Evolutionary conservation across 2,888 invertebrate genomes (phyloP).

Genomic region (Congeria kusceri): DNA sequence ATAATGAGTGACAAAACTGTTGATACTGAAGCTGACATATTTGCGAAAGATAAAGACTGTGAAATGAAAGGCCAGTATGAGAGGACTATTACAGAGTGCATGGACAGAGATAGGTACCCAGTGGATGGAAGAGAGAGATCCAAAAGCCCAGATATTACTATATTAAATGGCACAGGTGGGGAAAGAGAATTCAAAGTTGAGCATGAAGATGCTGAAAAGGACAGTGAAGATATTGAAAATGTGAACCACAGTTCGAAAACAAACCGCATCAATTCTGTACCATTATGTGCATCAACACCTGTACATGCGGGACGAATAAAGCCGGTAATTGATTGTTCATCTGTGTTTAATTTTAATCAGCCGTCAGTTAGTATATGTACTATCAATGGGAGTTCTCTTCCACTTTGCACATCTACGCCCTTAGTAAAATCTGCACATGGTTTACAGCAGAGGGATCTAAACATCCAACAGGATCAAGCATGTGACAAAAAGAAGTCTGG

Average conservation of each 20-base stretch:
- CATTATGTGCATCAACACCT: constrained; percentile 41
- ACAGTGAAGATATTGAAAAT: not conserved
- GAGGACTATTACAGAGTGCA: not conserved
- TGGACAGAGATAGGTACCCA: not conserved
- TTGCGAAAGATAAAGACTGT: too few species aligned
- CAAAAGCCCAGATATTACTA: not conserved
- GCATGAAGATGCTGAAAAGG: not conserved
- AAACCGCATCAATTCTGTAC: not conserved
- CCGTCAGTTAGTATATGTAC: not conserved
- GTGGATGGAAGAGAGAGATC: constrained; percentile 5
- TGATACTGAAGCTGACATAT: too few species aligned
- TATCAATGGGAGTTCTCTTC: constrained; percentile 24
- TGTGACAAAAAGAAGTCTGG: constrained; percentile 10
- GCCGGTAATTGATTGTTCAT: not conserved
- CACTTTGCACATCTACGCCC: constrained; percentile 52
- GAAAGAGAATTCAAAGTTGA: not conserved
- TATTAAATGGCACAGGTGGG: not conserved
- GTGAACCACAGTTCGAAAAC: not conserved
- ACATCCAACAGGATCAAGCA: constrained; percentile 27
- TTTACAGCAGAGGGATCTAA: constrained; percentile 43
- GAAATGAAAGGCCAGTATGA: not conserved
- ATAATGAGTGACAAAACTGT: too few species aligned
- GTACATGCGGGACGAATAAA: not conserved
- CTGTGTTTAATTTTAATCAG: not conserved
- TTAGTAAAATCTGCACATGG: constrained; percentile 28